Conservation (phyloP, 2,113 vertebrate genomes). For the Grallaria varia region DNA sequence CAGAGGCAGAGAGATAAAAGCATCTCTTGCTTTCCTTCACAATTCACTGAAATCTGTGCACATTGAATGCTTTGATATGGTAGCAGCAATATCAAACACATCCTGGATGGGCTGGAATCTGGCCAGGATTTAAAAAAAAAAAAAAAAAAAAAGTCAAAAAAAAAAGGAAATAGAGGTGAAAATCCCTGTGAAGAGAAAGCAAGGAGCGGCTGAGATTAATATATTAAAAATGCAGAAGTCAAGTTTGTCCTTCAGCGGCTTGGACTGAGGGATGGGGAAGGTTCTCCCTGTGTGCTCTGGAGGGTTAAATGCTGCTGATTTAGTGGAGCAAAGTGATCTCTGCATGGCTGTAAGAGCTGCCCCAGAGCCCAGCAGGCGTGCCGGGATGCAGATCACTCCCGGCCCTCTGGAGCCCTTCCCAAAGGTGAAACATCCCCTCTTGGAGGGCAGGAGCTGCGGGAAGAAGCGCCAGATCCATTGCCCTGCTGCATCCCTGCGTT, state of each 20-base stretch:
- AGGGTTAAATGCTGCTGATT: neutral
- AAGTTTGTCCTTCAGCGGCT: neutral
- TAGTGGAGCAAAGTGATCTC: neutral
- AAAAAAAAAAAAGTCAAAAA: too few relatives aligned
- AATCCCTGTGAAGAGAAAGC: neutral
- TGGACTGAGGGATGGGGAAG: neutral
- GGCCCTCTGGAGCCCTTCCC: slow-evolving; percentile 3
- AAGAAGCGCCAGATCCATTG: neutral
- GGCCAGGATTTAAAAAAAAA: neutral
- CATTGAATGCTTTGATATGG: neutral
- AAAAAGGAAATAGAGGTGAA: neutral
- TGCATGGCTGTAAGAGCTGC: neutral
- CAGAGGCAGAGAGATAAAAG: neutral
- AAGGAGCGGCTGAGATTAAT: neutral
- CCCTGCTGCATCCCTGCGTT: neutral
- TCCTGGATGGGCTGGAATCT: neutral
- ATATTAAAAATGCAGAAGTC: neutral
- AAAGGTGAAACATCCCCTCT: neutral
- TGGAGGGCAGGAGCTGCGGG: neutral
- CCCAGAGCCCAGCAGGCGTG: neutral
- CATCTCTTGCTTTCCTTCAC: neutral
- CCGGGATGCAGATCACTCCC: neutral
- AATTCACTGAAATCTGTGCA: neutral
- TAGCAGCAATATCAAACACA: neutral
- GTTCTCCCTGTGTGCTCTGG: neutral